Conservation (phyloP, 2,113 vertebrate species). For the Festucalex cinctus region DNA sequence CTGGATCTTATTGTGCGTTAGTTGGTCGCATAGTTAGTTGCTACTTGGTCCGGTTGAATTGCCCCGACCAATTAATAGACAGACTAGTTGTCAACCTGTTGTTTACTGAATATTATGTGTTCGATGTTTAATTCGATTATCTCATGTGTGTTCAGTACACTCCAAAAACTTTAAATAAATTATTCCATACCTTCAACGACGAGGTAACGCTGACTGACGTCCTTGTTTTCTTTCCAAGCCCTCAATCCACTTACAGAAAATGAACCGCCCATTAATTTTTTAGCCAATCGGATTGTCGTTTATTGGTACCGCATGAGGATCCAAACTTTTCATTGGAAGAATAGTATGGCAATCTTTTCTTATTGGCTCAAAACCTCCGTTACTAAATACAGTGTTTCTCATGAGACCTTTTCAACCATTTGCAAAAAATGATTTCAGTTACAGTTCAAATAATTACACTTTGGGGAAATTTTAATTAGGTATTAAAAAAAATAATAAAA, state of each 20-base stretch:
- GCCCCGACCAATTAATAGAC: conserved; percentile 43
- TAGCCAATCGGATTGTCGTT: conserved; percentile 39
- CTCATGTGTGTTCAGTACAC: neutral
- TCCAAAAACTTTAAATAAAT: conserved; percentile 46
- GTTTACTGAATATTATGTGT: neutral
- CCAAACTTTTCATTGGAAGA: conserved; percentile 51
- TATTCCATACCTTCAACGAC: conserved; percentile 63
- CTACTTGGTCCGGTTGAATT: conserved; percentile 52
- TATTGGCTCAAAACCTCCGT: conserved; percentile 73
- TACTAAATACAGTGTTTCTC: conserved; percentile 67
- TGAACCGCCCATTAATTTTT: conserved; percentile 45
- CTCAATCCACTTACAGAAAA: conserved; percentile 70
- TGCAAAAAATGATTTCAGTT: neutral
- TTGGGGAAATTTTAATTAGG: neutral
- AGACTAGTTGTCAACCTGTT: conserved; percentile 21
- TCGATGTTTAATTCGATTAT: neutral
- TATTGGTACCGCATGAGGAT: conserved; percentile 36
- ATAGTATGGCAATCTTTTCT: conserved; percentile 59
- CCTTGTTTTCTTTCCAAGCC: conserved; percentile 76
- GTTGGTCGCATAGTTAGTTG: conserved; percentile 50
- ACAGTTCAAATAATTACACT: neutral
- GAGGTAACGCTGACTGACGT: conserved; percentile 61
- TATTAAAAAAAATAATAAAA: neutral
- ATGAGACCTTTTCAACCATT: conserved; percentile 26
- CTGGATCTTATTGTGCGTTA: conserved; percentile 35